Evolutionary conservation across 2,113 vertebrate genomes (phyloP).

Genomic region (Entelurus aequoreus): DNA sequence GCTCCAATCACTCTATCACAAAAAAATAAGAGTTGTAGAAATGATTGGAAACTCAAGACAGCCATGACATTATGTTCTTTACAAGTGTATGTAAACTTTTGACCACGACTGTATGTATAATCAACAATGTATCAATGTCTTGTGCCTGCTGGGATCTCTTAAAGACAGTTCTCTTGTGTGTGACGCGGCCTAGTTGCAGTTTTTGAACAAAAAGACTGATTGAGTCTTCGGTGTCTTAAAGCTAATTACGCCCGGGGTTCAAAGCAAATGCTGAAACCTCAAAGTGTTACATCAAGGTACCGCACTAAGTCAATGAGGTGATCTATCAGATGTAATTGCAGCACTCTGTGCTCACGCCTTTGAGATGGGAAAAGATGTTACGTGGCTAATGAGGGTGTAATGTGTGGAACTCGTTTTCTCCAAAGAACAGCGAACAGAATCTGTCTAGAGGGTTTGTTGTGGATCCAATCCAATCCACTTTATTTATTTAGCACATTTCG

Average conservation of each 20-base stretch:
- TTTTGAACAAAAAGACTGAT: constrained; percentile 26
- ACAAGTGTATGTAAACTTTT: too few species aligned
- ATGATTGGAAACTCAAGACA: too few species aligned
- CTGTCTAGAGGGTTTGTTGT: constrained; percentile 10
- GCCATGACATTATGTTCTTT: too few species aligned
- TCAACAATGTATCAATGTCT: too few species aligned
- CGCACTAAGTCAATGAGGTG: constrained; percentile 53
- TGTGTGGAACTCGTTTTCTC: constrained; percentile 15
- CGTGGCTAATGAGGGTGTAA: constrained; percentile 44
- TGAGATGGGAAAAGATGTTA: constrained; percentile 45
- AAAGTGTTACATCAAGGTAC: constrained; percentile 59
- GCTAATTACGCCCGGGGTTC: constrained; percentile 43
- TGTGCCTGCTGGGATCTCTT: too few species aligned
- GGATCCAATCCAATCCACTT: not conserved
- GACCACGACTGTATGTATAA: too few species aligned
- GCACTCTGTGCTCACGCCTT: constrained; percentile 37
- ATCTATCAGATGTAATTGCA: constrained; percentile 59
- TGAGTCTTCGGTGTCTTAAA: constrained; percentile 47
- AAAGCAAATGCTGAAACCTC: constrained; percentile 49
- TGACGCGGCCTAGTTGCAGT: not conserved
- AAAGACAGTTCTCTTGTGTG: constrained; percentile 19
- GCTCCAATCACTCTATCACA: too few species aligned
- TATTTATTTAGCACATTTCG: too few species aligned
- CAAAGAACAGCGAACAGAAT: constrained; percentile 3
- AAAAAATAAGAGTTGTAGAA: too few species aligned